phyloP scores from a whole-genome alignment of 2,888 invertebrate genomes.

The Lycaena phlaeas region DNA sequence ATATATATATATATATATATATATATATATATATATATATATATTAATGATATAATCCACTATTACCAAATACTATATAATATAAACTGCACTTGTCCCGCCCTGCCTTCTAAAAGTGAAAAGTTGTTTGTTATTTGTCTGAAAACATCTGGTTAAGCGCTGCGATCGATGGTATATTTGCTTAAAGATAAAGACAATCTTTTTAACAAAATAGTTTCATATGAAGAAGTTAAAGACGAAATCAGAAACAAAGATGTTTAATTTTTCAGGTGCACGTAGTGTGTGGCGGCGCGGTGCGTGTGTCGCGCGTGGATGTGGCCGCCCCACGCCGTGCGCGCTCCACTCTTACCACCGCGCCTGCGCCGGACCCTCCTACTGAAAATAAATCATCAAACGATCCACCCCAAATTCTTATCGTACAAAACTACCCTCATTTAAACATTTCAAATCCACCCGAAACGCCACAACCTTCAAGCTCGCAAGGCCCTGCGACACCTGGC shows the following conservation, averaged over 20 bases:
- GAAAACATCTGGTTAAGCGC: too few species aligned
- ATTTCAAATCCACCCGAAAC: conserved; percentile 21
- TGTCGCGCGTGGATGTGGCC: conserved; percentile 21
- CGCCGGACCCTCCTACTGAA: conserved; percentile 25
- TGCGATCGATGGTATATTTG: too few species aligned
- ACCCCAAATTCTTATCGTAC: conserved; percentile 24
- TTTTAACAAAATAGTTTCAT: too few species aligned
- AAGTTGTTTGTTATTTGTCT: too few species aligned
- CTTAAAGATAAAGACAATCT: too few species aligned
- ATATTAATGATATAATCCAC: too few species aligned
- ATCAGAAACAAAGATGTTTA: background rate
- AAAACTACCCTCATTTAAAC: conserved; percentile 22
- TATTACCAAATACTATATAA: too few species aligned
- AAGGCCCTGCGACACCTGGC: conserved; percentile 25
- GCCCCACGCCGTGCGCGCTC: conserved; percentile 22
- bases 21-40: too few species aligned
- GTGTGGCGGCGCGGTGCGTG: conserved; percentile 29
- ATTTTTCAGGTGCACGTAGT: conserved; percentile 51
- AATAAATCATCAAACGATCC: conserved; percentile 23
- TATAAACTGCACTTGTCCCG: too few species aligned
- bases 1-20: too few species aligned
- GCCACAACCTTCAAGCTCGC: conserved; percentile 26
- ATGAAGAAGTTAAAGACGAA: too few species aligned
- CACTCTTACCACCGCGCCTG: conserved; percentile 24
- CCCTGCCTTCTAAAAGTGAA: too few species aligned